Evolutionary conservation across 1,140 invertebrate genomes (phyloP).

Genomic region (Drosophila willistoni): DNA sequence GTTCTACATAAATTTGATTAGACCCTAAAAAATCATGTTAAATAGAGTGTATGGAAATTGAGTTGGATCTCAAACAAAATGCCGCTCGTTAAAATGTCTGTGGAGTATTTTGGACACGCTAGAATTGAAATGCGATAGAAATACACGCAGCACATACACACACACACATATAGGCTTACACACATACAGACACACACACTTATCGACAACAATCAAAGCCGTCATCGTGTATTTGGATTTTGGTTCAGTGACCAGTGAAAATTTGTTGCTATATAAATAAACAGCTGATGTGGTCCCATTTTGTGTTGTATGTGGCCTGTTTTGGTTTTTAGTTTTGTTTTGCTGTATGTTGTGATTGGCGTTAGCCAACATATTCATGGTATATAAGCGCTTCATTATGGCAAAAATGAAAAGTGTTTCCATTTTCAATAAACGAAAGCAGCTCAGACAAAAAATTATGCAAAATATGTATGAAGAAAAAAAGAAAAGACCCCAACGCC

Average conservation of each 20-base stretch:
- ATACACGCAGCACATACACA: conserved; percentile 21
- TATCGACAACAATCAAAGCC: conserved; percentile 25
- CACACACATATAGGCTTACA: neutral
- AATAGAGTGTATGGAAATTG: conserved; percentile 11
- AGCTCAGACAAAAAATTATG: conserved; percentile 54
- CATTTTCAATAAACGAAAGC: conserved; percentile 57
- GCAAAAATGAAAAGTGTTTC: conserved; percentile 67
- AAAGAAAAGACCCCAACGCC: conserved; percentile 19
- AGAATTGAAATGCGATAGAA: conserved; percentile 57
- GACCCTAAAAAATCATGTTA: neutral
- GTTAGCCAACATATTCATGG: conserved; percentile 39
- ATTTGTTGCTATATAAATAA: conserved; percentile 44
- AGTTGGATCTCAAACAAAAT: conserved; percentile 17
- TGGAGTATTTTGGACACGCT: conserved; percentile 42
- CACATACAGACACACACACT: neutral
- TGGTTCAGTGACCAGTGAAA: conserved; percentile 67
- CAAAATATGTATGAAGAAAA: conserved; percentile 40
- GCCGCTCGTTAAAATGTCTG: conserved; percentile 41
- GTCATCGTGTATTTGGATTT: conserved; percentile 45
- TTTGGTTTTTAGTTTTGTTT: conserved; percentile 13
- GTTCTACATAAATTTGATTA: neutral
- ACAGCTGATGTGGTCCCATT: conserved; percentile 51
- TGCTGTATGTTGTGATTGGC: conserved; percentile 38
- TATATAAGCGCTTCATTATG: conserved; percentile 71
- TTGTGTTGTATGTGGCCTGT: conserved; percentile 18